These are phyloP conservation scores for Pinctada fucata DNA, from an alignment of 2,888 invertebrate species.

Conservation along the genomic window DNA sequence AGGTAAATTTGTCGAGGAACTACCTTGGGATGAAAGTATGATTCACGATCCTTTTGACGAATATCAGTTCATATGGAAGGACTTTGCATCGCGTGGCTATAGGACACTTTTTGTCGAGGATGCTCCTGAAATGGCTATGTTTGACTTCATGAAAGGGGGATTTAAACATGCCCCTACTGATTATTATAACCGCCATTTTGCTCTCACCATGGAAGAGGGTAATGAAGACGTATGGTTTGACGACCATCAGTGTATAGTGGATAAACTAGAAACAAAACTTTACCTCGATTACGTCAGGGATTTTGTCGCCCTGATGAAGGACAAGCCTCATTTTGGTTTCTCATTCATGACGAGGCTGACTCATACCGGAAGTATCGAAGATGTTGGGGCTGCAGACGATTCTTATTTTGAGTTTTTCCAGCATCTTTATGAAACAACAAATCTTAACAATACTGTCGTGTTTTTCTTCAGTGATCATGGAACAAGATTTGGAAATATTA, in stretches of 20 bases:
- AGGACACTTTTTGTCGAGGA: constrained; percentile 90
- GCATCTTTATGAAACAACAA: constrained; percentile 70
- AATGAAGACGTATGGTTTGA: constrained; percentile 61
- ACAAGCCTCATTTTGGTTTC: constrained; percentile 86
- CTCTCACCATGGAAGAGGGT: constrained; percentile 79
- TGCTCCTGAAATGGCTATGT: constrained; percentile 85
- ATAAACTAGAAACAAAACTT: constrained; percentile 83
- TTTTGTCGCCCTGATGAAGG: constrained; percentile 81
- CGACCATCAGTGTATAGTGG: constrained; percentile 82
- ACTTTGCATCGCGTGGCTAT: constrained; percentile 85
- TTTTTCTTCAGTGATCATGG: constrained; percentile 90
- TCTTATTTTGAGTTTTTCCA: constrained; percentile 81
- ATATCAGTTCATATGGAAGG: constrained; percentile 89
- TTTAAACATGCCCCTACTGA: constrained; percentile 89
- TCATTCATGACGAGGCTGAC: constrained; percentile 90
- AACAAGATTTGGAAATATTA: constrained; percentile 89
- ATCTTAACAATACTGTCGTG: constrained; percentile 60
- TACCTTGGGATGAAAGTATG: constrained; percentile 37
- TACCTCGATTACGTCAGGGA: constrained; percentile 80
- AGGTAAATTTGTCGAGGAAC: constrained; percentile 43
- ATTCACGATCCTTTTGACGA: constrained; percentile 45
- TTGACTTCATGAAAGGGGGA: constrained; percentile 86
- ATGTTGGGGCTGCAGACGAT: constrained; percentile 85
- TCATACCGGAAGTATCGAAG: constrained; percentile 87
- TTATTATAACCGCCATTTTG: constrained; percentile 88